These are phyloP conservation scores for Ptychadena robeensis DNA, from an alignment of 2,797 vertebrate species.

Conservation along the genomic window DNA sequence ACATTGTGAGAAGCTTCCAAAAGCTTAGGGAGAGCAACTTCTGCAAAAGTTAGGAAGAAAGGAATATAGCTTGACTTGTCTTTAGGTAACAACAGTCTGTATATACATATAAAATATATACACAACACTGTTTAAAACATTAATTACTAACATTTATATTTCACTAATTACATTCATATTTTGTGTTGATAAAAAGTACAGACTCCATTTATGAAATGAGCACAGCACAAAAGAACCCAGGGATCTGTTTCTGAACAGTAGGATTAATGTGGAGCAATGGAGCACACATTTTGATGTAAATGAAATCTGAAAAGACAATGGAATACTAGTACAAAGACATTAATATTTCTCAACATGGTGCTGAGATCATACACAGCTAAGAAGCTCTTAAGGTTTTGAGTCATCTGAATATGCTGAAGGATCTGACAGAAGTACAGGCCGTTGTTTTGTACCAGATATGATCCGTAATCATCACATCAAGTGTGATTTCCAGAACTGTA, in stretches of 20 bases:
- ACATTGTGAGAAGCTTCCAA: no score
- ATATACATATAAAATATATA: not conserved
- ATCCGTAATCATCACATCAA: slow-evolving; percentile 5
- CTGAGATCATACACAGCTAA: slow-evolving; percentile 25
- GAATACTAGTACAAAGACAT: slow-evolving; percentile 38
- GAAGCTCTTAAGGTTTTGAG: slow-evolving; percentile 29
- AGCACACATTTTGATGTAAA: slow-evolving; percentile 45
- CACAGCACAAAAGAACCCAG: not conserved
- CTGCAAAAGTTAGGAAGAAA: no score
- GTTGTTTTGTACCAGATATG: slow-evolving; percentile 32
- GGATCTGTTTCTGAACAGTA: not conserved
- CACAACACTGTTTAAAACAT: not conserved
- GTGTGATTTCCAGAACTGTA: slow-evolving; percentile 7
- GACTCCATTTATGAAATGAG: not conserved
- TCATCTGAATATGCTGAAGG: slow-evolving; percentile 25
- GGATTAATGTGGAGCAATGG: slow-evolving; percentile 9
- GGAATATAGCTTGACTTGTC: no score
- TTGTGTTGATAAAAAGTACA: not conserved
- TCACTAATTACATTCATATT: not conserved
- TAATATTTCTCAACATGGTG: slow-evolving; percentile 40
- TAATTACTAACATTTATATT: not conserved
- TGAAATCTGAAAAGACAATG: slow-evolving; percentile 45
- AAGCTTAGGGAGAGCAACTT: no score
- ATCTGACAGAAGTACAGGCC: slow-evolving; percentile 31
- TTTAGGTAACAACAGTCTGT: no score